Evolutionary conservation across 2,797 vertebrate species (phyloP), one percentile per base, ranked within the genome.

Genomic region (Arrhamphus sclerolepis): DNA sequence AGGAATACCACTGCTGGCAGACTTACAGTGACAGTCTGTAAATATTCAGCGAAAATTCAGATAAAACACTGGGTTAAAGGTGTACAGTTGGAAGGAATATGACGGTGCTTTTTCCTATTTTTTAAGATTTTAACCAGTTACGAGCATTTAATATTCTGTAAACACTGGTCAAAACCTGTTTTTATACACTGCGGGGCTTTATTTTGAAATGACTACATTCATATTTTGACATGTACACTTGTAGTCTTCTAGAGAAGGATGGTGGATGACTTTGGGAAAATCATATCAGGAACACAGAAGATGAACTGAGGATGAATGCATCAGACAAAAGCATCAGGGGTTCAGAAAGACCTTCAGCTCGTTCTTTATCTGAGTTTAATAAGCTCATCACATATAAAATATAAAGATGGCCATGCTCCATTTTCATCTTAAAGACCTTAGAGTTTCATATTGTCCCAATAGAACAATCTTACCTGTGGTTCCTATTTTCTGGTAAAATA

Each of bases 51-150:
- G 42, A 57, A 57, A 61, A 50, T 18, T 31, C 20, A 40, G 3
- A 60, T 63, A 26, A 48, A 80, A 60, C 46, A 38, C 13, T 4
- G 5, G 49, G 44, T 53, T 41, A 22, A 78, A 54, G 38, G 40
- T 54, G 20, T 41, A 16, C 43, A 1, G 5, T 16, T 9, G 21
- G 48, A 46, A 47, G 29, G 34, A 71, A 62, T 26, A 50, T 38
- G 26, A 17, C 31, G 29, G 46, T 20, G 13, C 34, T 56, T 39
- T 49, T 57, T 69, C 38, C 70, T 53, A 43, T 9, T 46, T 9
- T 46, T 13, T 21, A 70, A 62, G 55, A 56, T 46, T 60, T 57
- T 60, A 46, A 65, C 38, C 58, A 77, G 55, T 51, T 78, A 67
- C 34, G 14, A 13, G 2, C 34, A 2, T 34, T 34, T 34, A 49